phyloP scores from a whole-genome alignment of 1,140 invertebrate species.

The Anagrus nilaparvatae region DNA sequence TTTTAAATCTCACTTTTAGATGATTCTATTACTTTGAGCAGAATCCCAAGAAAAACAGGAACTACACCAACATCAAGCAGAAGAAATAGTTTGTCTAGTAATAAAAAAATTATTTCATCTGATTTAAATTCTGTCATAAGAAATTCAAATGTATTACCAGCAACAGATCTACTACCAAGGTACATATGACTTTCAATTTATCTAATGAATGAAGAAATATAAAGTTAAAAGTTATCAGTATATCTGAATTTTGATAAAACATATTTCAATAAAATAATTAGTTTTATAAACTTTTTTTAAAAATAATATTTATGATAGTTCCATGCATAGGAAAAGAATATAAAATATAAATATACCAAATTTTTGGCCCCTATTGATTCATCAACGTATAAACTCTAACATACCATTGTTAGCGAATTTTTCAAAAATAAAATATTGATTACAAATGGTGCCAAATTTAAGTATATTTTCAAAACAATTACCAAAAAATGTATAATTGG shows the following conservation, averaged over 20 bases:
- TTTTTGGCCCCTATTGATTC: too few species aligned
- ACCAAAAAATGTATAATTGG: too few species aligned
- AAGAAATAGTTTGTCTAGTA: slow-evolving; percentile 38
- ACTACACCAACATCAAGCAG: slow-evolving; percentile 38
- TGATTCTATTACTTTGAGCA: slow-evolving; percentile 50
- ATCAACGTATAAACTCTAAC: too few species aligned
- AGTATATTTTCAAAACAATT: too few species aligned
- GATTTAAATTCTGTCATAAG: slow-evolving; percentile 55
- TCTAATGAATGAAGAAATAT: not conserved
- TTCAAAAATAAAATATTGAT: too few species aligned
- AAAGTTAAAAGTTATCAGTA: not conserved
- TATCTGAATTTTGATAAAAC: not conserved
- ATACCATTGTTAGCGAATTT: too few species aligned
- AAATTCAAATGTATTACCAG: slow-evolving; percentile 60
- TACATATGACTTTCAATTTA: not conserved
- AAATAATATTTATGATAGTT: not conserved
- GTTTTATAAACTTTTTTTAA: not conserved
- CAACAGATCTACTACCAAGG: not conserved
- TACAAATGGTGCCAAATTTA: too few species aligned
- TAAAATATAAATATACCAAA: too few species aligned
- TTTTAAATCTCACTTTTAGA: slow-evolving; percentile 28
- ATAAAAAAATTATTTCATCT: slow-evolving; percentile 29
- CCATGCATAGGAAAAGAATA: too few species aligned
- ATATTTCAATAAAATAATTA: not conserved
- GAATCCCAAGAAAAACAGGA: slow-evolving; percentile 58